Conservation (phyloP, 2,888 invertebrate species). For the Bombylius discolor region DNA sequence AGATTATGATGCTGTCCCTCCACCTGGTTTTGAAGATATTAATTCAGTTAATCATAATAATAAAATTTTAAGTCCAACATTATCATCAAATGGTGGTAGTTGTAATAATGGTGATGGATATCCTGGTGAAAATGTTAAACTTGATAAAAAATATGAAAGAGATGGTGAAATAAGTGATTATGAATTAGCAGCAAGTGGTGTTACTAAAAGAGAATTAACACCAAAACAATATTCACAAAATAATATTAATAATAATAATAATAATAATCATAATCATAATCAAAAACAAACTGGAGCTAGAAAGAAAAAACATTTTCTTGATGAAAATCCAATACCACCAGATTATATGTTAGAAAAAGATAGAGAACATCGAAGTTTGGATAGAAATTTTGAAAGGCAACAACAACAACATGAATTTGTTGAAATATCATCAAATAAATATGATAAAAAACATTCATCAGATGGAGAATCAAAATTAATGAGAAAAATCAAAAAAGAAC, state of each 20-base stretch:
- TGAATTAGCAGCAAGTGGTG: slow-evolving; percentile 34
- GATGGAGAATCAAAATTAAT: slow-evolving; percentile 9
- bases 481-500: slow-evolving; percentile 21
- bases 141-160: slow-evolving; percentile 34
- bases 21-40: slow-evolving; percentile 37
- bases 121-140: slow-evolving; percentile 30
- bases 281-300: slow-evolving; percentile 10
- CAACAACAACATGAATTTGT: slow-evolving; percentile 23
- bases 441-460: slow-evolving; percentile 15
- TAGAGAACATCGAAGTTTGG: slow-evolving; percentile 33
- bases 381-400: slow-evolving; percentile 33
- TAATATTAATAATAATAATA: slow-evolving; percentile 18
- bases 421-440: slow-evolving; percentile 8
- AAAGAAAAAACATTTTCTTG: slow-evolving; percentile 33
- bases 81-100: slow-evolving; percentile 4
- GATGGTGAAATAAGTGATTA: slow-evolving; percentile 37
- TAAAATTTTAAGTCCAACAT: neutral
- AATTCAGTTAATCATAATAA: neutral
- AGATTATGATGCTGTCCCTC: slow-evolving; percentile 47
- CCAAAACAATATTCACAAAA: slow-evolving; percentile 18
- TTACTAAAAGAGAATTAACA: slow-evolving; percentile 34
- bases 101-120: slow-evolving; percentile 6
- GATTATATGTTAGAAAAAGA: slow-evolving; percentile 34
- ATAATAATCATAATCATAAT: slow-evolving; percentile 10
- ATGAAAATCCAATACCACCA: slow-evolving; percentile 36